Conservation (phyloP, 2,797 vertebrate genomes). For the Halcyon leucocephala region DNA sequence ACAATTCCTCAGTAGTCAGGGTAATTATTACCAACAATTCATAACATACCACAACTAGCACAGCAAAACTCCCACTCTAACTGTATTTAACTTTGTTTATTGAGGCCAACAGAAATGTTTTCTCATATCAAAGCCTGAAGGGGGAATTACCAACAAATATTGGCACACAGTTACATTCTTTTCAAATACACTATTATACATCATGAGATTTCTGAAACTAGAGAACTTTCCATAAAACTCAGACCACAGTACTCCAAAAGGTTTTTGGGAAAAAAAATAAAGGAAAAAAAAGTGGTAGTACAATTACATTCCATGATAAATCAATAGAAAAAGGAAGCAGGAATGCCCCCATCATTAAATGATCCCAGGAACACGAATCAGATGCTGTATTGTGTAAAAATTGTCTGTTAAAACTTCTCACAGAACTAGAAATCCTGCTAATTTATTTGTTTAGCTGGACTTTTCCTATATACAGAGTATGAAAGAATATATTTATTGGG, state of each 20-base stretch:
- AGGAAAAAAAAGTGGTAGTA: background rate
- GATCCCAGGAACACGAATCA: background rate
- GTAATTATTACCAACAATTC: conserved; percentile 42
- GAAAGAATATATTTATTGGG: background rate
- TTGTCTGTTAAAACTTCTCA: background rate
- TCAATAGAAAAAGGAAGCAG: background rate
- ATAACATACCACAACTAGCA: conserved; percentile 30
- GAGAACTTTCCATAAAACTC: conserved; percentile 26
- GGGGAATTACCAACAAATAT: conserved; percentile 20
- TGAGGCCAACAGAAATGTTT: conserved; percentile 27
- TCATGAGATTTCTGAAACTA: conserved; percentile 10
- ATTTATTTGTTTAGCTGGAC: background rate
- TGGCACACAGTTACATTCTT: conserved; percentile 17
- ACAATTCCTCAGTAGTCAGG: conserved; percentile 15
- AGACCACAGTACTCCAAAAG: conserved; percentile 8
- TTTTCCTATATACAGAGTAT: background rate
- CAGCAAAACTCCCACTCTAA: conserved; percentile 41
- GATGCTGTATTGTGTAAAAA: background rate
- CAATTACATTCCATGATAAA: background rate
- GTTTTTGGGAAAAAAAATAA: background rate
- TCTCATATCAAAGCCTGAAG: conserved; percentile 26
- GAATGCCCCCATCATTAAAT: background rate
- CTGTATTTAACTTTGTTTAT: conserved; percentile 42
- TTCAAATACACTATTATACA: background rate
- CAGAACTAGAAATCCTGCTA: background rate